Percentiles rank a stretch among this genome's conserved stretches.
Conservation (phyloP, 1,140 invertebrate genomes). For the Metopolophium dirhodum region DNA sequence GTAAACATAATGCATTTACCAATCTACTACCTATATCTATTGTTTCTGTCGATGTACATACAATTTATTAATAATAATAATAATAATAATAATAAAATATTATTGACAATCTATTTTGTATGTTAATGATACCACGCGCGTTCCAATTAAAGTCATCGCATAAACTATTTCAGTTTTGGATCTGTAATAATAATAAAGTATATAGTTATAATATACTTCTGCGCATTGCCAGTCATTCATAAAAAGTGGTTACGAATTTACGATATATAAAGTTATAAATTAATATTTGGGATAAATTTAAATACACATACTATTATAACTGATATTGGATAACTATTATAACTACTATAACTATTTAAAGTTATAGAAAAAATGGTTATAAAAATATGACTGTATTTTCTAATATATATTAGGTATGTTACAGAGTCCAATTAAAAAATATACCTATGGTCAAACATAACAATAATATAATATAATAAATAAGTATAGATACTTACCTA, state of each 20-base stretch:
- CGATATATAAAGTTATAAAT: neutral
- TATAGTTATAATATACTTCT: neutral
- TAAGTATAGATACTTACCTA: neutral
- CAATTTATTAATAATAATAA: neutral
- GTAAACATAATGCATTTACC: neutral
- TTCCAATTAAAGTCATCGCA: neutral
- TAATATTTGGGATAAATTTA: neutral
- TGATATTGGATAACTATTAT: neutral
- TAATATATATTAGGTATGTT: neutral
- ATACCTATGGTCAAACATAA: neutral
- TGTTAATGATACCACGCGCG: neutral
- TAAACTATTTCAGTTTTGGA: neutral
- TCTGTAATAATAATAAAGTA: conserved; percentile 2
- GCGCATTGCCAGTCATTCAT: neutral
- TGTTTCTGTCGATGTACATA: neutral
- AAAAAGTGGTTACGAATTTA: neutral
- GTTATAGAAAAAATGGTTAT: neutral
- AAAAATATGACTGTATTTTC: neutral
- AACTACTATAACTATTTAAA: neutral
- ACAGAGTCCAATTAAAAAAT: neutral
- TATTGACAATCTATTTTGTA: neutral
- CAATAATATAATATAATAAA: neutral
- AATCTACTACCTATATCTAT: neutral
- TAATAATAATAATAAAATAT: neutral
- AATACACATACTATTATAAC: neutral